phyloP scores from a whole-genome alignment of 2,888 invertebrate genomes.

The Idaea straminata region DNA sequence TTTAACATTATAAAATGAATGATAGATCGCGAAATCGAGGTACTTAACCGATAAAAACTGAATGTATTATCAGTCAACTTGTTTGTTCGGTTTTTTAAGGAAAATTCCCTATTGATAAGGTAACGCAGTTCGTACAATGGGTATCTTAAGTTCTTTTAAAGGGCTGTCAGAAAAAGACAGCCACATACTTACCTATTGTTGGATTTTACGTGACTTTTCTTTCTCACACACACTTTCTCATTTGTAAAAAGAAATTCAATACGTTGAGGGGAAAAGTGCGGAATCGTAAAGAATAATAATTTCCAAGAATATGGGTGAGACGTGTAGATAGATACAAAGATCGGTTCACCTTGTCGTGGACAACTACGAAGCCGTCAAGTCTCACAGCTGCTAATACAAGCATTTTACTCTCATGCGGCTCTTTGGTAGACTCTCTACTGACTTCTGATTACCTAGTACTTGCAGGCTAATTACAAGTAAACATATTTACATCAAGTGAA shows the following conservation, averaged over 20 bases:
- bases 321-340: background rate
- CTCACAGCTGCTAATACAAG: too few species aligned
- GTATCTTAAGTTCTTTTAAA: background rate
- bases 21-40: too few species aligned
- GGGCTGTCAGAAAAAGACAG: conserved; percentile 1
- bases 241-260: background rate
- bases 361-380: too few species aligned
- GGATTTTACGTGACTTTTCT: conserved; percentile 1
- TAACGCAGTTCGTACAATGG: background rate
- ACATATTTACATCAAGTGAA: too few species aligned
- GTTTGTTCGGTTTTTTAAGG: background rate
- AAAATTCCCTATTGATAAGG: background rate
- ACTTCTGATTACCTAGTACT: too few species aligned
- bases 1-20: background rate
- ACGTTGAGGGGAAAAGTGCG: background rate
- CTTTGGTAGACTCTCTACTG: too few species aligned
- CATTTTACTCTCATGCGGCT: too few species aligned
- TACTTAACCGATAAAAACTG: too few species aligned
- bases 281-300: background rate
- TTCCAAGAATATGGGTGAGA: background rate
- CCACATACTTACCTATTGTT: background rate
- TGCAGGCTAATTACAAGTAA: too few species aligned
- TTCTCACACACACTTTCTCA: background rate
- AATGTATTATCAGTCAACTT: background rate
- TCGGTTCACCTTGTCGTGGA: too few species aligned